phyloP scores from a whole-genome alignment of 2,888 invertebrate species.

The Callinectes sapidus region DNA sequence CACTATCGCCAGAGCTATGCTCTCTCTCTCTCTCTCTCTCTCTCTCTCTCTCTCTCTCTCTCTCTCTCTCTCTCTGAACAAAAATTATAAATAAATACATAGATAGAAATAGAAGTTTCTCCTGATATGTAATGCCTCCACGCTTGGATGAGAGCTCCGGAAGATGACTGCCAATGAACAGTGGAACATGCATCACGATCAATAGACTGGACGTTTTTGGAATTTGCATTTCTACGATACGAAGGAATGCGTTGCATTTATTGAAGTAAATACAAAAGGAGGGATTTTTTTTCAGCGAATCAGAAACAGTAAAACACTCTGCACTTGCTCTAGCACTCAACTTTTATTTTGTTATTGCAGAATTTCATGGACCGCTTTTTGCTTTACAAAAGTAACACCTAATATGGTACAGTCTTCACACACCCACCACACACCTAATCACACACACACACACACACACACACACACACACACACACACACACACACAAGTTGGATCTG shows the following conservation, averaged over 20 bases:
- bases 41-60: no score
- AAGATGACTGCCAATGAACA: not conserved
- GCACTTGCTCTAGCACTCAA: not conserved
- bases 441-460: slow-evolving; percentile 46
- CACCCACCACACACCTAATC: slow-evolving; percentile 40
- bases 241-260: not conserved
- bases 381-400: not conserved
- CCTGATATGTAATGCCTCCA: not conserved
- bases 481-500: not conserved
- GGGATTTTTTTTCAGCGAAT: not conserved
- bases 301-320: not conserved
- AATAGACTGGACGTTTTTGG: not conserved
- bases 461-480: slow-evolving; percentile 41
- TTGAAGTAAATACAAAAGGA: not conserved
- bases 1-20: not conserved
- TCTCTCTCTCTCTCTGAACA: no score
- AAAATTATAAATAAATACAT: no score
- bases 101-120: not conserved
- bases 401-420: not conserved
- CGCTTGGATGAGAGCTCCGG: not conserved
- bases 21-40: no score
- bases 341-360: not conserved
- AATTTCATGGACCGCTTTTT: slow-evolving; percentile 12
- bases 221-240: not conserved
- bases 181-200: not conserved